A percentile compares a stretch with the other conserved stretches of the same genome.
Conservation (phyloP, 1,140 invertebrate species). For the Drosophila saltans region DNA sequence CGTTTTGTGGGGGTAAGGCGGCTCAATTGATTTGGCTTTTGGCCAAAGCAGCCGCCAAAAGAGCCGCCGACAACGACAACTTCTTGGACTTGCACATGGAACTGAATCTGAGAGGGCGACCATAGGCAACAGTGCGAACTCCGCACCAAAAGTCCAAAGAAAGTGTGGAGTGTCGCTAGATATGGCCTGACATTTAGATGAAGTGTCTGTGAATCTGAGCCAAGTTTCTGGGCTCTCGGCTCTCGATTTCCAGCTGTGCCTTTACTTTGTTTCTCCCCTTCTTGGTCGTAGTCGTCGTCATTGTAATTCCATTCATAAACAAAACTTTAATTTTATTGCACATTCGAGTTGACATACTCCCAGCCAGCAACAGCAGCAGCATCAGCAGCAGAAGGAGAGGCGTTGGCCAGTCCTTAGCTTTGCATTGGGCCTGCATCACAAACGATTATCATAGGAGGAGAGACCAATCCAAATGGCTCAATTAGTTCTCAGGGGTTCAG, state of each 20-base stretch:
- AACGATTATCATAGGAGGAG: slow-evolving; percentile 67
- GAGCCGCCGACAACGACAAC: slow-evolving; percentile 50
- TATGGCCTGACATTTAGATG: slow-evolving; percentile 82
- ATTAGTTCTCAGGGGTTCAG: slow-evolving; percentile 67
- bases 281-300: slow-evolving; percentile 42
- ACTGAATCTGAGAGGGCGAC: background rate
- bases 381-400: slow-evolving; percentile 22
- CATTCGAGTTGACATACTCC: slow-evolving; percentile 63
- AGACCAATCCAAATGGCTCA: slow-evolving; percentile 69
- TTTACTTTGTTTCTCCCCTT: slow-evolving; percentile 17
- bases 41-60: slow-evolving; percentile 78
- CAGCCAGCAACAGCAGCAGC: slow-evolving; percentile 21
- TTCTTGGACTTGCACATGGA: slow-evolving; percentile 25
- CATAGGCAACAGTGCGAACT: slow-evolving; percentile 54
- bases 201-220: slow-evolving; percentile 80
- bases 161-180: slow-evolving; percentile 79
- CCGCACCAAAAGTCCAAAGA: slow-evolving; percentile 23
- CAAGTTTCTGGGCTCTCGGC: slow-evolving; percentile 35
- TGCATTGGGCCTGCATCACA: slow-evolving; percentile 45
- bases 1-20: slow-evolving; percentile 71
- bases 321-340: slow-evolving; percentile 80
- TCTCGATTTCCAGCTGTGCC: slow-evolving; percentile 66
- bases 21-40: slow-evolving; percentile 81
- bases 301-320: slow-evolving; percentile 82
- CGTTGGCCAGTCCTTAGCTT: slow-evolving; percentile 37